Percentiles rank a stretch among this genome's conserved stretches.
Conservation (phyloP, 1,140 invertebrate species). For the Papilio helenus region DNA sequence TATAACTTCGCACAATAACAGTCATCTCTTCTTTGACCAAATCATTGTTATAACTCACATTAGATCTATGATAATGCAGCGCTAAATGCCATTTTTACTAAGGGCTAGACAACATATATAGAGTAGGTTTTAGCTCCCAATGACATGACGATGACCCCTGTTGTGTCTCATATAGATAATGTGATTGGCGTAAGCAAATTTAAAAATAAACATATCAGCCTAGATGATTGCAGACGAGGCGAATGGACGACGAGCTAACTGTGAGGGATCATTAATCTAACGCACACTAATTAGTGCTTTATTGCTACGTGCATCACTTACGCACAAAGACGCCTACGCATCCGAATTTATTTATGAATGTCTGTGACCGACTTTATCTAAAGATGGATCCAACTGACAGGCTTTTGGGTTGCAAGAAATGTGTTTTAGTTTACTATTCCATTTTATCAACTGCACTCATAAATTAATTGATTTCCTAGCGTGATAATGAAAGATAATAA, state of each 20-base stretch:
- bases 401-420: not conserved
- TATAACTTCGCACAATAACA: too few species aligned
- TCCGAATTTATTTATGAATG: not conserved
- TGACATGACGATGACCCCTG: too few species aligned
- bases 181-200: too few species aligned
- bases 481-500: not conserved
- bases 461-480: not conserved
- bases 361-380: not conserved
- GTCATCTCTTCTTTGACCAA: too few species aligned
- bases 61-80: too few species aligned
- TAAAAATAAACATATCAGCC: not conserved
- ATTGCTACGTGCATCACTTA: constrained; percentile 14
- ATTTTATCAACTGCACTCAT: not conserved
- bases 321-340: constrained; percentile 27
- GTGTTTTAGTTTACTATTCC: not conserved
- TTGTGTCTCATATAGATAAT: too few species aligned
- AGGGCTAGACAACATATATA: too few species aligned
- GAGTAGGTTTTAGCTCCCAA: too few species aligned
- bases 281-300: constrained; percentile 24
- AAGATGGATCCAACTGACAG: not conserved
- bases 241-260: not conserved
- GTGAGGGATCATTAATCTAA: not conserved
- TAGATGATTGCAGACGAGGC: not conserved
- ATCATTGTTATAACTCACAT: too few species aligned
- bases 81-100: too few species aligned